phyloP scores from a whole-genome alignment of 2,113 vertebrate genomes.

The Danionella cerebrum region DNA sequence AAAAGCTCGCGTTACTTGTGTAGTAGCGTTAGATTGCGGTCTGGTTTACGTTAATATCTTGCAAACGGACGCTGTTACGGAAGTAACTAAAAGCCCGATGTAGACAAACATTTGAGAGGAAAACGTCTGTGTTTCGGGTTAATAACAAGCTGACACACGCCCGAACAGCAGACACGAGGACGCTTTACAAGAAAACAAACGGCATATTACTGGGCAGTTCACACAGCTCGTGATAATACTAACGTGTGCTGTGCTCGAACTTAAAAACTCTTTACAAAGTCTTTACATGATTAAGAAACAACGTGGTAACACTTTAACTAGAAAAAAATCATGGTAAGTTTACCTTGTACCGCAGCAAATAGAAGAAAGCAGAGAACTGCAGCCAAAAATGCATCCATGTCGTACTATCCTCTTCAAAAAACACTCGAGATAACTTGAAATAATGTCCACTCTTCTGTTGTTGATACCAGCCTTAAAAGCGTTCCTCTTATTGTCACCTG shows the following conservation, averaged over 20 bases:
- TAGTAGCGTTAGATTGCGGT: too few relatives aligned
- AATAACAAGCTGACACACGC: neutral
- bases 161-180: neutral
- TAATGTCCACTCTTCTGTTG: neutral
- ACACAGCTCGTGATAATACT: neutral
- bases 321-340: neutral
- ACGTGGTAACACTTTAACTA: neutral
- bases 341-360: conserved; percentile 25
- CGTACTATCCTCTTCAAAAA: neutral
- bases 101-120: neutral
- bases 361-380: conserved; percentile 23
- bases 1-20: too few relatives aligned
- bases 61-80: too few relatives aligned
- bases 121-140: too few relatives aligned
- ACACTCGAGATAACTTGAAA: neutral
- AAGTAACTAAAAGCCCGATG: too few relatives aligned
- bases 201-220: neutral
- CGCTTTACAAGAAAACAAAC: neutral
- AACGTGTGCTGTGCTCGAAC: too few relatives aligned
- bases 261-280: too few relatives aligned
- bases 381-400: conserved; percentile 11
- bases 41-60: too few relatives aligned
- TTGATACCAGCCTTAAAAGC: neutral
- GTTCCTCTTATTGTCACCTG: neutral
- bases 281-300: conserved; percentile 31